Percentiles rank a stretch among this genome's conserved stretches.
These are phyloP conservation scores for Argopecten irradians DNA, from an alignment of 1,140 invertebrate species.

Conservation along the genomic window DNA sequence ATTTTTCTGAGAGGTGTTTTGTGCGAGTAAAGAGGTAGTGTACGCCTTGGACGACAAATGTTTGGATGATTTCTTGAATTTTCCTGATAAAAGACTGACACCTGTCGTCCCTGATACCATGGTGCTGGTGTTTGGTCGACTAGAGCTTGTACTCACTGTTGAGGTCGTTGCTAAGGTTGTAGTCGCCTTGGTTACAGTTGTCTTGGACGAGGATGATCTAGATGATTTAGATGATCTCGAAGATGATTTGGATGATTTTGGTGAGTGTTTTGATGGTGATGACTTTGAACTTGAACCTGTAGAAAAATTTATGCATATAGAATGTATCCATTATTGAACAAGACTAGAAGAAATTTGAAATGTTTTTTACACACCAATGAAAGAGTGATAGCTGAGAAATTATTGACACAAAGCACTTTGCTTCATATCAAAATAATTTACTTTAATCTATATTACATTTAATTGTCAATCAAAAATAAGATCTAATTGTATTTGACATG, in stretches of 20 bases:
- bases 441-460: no score
- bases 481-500: no score
- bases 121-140: slow-evolving; percentile 35
- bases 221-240: slow-evolving; percentile 32
- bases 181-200: slow-evolving; percentile 49
- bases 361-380: no score
- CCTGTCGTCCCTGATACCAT: slow-evolving; percentile 45
- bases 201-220: slow-evolving; percentile 47
- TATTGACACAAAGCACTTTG: no score
- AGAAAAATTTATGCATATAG: no score
- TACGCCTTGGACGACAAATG: slow-evolving; percentile 31
- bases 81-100: slow-evolving; percentile 33
- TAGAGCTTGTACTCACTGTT: slow-evolving; percentile 38
- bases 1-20: slow-evolving; percentile 26
- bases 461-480: no score
- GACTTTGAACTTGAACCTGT: slow-evolving; percentile 26
- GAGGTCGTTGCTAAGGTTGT: slow-evolving; percentile 49
- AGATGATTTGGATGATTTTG: slow-evolving; percentile 36
- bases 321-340: background rate
- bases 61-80: slow-evolving; percentile 30
- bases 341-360: background rate
- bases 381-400: no score
- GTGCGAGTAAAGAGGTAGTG: slow-evolving; percentile 27
- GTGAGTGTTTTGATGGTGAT: slow-evolving; percentile 33
- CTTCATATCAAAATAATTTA: no score